A percentile compares a stretch with the other conserved stretches of the same genome.
These are phyloP conservation scores for Pseudochirops corinnae DNA, from an alignment of 2,797 vertebrate genomes.

Conservation along the genomic window DNA sequence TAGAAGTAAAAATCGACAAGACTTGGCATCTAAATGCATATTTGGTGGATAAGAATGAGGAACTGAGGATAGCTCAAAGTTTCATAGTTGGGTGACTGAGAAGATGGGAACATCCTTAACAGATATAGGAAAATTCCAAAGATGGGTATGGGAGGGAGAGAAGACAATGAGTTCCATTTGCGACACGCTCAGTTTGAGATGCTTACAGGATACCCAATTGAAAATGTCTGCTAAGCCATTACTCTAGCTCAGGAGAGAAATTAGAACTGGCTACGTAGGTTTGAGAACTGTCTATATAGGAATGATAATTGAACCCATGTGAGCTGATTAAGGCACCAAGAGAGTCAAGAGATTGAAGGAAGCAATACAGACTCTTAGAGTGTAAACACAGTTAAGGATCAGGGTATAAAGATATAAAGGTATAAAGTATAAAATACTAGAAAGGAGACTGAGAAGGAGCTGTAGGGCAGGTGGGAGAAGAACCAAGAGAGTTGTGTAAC, in stretches of 20 bases:
- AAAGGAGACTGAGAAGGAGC: neutral
- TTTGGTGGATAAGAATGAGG: neutral
- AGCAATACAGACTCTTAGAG: neutral
- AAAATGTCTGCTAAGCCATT: neutral
- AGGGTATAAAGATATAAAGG: neutral
- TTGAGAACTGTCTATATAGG: neutral
- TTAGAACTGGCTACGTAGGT: neutral
- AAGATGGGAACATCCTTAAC: neutral
- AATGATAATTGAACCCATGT: neutral
- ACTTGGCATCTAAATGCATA: neutral
- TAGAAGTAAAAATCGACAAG: neutral
- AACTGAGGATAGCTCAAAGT: neutral
- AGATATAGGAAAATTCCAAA: neutral
- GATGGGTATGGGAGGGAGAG: neutral
- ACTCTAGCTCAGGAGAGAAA: neutral
- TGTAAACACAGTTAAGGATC: neutral
- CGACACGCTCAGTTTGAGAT: neutral
- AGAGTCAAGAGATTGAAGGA: neutral
- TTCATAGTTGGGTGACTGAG: neutral
- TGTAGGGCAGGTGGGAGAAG: neutral
- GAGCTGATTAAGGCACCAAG: neutral
- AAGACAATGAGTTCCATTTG: neutral
- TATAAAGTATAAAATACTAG: neutral
- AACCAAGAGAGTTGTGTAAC: neutral
- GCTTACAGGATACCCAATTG: neutral